Base-by-base conservation (phyloP, 2,113 vertebrate species). In the Trinectes maculatus region DNA sequence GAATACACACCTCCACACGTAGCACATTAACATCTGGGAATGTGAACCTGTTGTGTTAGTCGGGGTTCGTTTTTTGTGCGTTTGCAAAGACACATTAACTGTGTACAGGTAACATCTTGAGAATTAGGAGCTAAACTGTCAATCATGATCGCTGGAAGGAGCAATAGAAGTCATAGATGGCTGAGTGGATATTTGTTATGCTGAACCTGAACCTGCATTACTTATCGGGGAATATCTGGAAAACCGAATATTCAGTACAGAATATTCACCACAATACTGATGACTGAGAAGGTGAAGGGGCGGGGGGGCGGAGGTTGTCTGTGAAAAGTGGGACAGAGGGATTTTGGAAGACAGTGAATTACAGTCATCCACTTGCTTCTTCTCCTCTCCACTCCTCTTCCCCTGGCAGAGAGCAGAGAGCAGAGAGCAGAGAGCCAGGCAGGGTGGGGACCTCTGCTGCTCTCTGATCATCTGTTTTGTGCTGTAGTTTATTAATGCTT, bases 401-500 rank as follows among this genome's bases (percentile, higher is more conserved):
- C 60, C 21, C 57, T 48, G 69, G 76, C 78, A 76, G 65, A 4
- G 49, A 74, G 74, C 69, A 77, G 75, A 61, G 69, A 84, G 70
- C 52, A 76, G 65, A 4, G 49, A 74, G 74, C 69, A 77, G 75
- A 61, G 69, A 84, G 70, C 52, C 56, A 74, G 57, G 71, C 71
- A 74, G 77, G n/a, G 82, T 47, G 36, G 74, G 74, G 56, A 62
- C 69, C 68, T 73, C 58, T 53, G 67, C 77, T 71, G 74, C 68
- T 66, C 79, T 79, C 78, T 87, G 85, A 85, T 87, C 78, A 81
- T 79, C 78, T 86, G 65, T 85, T 89, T 86, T 75, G 73, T 60
- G 70, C 74, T 79, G 71, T 67, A 64, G 68, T 89, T 86, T 89
- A 88, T 91, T 88, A 92, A 89, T 84, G 87, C 89, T 82, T 91